Conservation (phyloP, 2,113 vertebrate species). For the Hypanus sabinus region DNA sequence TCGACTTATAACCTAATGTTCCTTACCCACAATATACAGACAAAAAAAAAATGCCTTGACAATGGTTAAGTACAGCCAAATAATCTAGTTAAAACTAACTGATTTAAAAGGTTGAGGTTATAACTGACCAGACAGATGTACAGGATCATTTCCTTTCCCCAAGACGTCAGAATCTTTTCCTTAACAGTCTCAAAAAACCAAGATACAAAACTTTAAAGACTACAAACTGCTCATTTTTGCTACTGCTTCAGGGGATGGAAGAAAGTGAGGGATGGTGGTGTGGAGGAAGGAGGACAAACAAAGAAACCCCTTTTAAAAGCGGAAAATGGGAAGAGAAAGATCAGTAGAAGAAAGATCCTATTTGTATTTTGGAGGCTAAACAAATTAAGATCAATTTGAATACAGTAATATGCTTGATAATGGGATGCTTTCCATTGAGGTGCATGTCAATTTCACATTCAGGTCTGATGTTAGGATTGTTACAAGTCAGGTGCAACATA, state of each 20-base stretch:
- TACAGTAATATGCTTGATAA: neutral
- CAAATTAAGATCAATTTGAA: neutral
- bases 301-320: neutral
- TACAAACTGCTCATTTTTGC: neutral
- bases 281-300: too few species aligned
- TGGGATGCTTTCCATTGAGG: neutral
- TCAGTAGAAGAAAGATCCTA: neutral
- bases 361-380: constrained; percentile 31
- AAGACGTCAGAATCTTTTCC: too few species aligned
- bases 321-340: neutral
- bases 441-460: neutral
- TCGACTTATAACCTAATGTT: too few species aligned
- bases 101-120: neutral
- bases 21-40: too few species aligned
- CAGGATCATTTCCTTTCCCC: neutral
- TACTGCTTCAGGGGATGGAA: neutral
- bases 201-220: neutral
- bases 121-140: neutral
- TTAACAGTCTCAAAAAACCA: too few species aligned
- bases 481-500: neutral
- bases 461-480: neutral
- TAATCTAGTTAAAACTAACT: too few species aligned
- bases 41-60: too few species aligned
- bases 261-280: neutral
- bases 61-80: too few species aligned